Percentiles rank a stretch among this genome's conserved stretches.
These are phyloP conservation scores for Asarcornis scutulata DNA, from an alignment of 2,113 vertebrate species.

Conservation along the genomic window DNA sequence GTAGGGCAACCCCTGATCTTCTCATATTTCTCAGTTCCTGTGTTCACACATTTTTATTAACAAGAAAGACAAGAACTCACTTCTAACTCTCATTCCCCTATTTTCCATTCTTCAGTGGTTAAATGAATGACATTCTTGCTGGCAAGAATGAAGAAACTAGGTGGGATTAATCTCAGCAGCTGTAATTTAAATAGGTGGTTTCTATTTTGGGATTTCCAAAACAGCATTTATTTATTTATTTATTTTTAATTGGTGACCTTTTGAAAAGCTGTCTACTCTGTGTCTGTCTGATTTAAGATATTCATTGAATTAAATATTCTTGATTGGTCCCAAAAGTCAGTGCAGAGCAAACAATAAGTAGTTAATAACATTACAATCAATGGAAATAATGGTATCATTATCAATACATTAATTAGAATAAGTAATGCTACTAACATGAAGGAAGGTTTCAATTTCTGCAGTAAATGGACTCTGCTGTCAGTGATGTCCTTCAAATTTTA, in stretches of 20 bases:
- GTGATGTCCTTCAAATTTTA: background rate
- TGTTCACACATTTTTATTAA: background rate
- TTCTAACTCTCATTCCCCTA: background rate
- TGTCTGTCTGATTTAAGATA: background rate
- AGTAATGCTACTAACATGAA: background rate
- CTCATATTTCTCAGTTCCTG: background rate
- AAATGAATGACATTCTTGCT: background rate
- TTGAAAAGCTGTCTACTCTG: background rate
- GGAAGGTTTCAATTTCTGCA: background rate
- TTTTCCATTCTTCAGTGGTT: background rate
- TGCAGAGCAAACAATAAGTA: rapidly evolving
- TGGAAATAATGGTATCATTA: background rate
- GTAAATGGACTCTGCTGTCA: background rate
- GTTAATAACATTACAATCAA: background rate
- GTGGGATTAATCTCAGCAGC: background rate
- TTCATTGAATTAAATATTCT: background rate
- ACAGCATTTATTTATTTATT: background rate
- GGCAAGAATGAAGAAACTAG: background rate
- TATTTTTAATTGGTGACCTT: background rate
- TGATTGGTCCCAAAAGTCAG: background rate
- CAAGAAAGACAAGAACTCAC: background rate
- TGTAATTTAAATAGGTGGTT: rapidly evolving
- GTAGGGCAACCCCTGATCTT: background rate
- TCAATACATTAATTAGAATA: background rate
- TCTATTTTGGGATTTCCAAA: background rate